Evolutionary conservation across 2,888 invertebrate species (phyloP), one percentile per base, ranked within the genome.

Genomic region (Noctua janthina): DNA sequence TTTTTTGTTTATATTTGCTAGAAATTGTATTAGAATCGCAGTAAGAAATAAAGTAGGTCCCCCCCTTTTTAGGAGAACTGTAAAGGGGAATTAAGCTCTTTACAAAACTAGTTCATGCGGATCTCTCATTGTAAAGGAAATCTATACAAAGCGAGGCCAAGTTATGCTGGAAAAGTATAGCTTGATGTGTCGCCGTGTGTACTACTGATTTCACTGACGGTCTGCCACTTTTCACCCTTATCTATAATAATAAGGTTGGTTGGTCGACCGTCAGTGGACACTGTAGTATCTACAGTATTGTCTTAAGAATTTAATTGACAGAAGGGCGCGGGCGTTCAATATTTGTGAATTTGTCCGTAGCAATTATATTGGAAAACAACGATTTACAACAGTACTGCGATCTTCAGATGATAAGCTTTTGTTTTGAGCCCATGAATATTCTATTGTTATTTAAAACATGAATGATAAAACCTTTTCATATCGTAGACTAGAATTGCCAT

Each of bases 391-490:
- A 6, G 62, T 29, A 15, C 62, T 29, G 23, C 8, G 15, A 46
- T 29, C 46, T 62, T 7, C 29, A 15, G 29, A 15, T 5, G 29
- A 46, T 49, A 6, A 39, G 62, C 13, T 39, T 62, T 62, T 49
- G 4, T 59, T n/a, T 43, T 20, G 5, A 29, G 7, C 20, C 17
- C 17, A 49, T 68, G 7, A 35, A 46, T n/a, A 46, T 62, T 29
- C 20, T 46, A 43, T 29, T 46, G 54, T 35, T 0, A 20, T 81
- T 46, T 3, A 29, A 56, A 56, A 59, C n/a, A 59, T 11, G 11
- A 20, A 56, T 29, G 20, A 15, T 51, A 75, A 74, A 76, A 83
- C 1, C 8, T 29, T 49, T 76, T 69, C 17, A n/a, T 49, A 49
- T 62, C 39, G 59, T 67, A 68, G n/a, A 64, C 3, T 49, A 64